phyloP scores from a whole-genome alignment of 2,888 invertebrate species.

The Ophioninae sp. region DNA sequence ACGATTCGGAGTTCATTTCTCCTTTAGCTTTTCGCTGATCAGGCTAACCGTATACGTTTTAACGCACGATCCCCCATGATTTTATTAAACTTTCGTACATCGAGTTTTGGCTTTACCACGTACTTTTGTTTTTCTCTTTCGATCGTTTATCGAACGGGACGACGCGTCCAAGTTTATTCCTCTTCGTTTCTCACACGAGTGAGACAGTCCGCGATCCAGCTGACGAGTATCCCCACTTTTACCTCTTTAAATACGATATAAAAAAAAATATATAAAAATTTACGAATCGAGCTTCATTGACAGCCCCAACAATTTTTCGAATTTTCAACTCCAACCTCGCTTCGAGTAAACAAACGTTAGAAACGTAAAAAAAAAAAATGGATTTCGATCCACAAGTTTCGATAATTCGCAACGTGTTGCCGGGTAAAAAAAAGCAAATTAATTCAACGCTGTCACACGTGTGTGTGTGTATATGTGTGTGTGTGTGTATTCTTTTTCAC shows the following conservation, averaged over 20 bases:
- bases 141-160: constrained; percentile 57
- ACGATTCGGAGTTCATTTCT: not conserved
- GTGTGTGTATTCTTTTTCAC: constrained; percentile 14
- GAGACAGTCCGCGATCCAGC: not conserved
- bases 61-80: constrained; percentile 52
- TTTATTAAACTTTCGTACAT: constrained; percentile 39
- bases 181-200: constrained; percentile 23
- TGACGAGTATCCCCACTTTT: not conserved
- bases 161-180: constrained; percentile 42
- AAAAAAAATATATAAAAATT: not conserved
- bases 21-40: constrained; percentile 9
- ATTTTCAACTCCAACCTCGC: not conserved
- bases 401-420: not conserved
- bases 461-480: not conserved
- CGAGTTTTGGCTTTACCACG: constrained; percentile 24
- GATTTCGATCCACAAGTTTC: not conserved
- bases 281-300: not conserved
- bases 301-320: not conserved
- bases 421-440: not conserved
- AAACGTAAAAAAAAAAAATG: not conserved
- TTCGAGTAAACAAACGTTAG: not conserved
- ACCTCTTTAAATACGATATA: not conserved
- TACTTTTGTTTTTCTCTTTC: constrained; percentile 23
- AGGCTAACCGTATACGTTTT: constrained; percentile 25
- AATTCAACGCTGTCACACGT: not conserved